Evolutionary conservation across 1,140 invertebrate genomes (phyloP), one percentile per base, ranked within the genome.

Genomic region (Doryteuthis pealeii): DNA sequence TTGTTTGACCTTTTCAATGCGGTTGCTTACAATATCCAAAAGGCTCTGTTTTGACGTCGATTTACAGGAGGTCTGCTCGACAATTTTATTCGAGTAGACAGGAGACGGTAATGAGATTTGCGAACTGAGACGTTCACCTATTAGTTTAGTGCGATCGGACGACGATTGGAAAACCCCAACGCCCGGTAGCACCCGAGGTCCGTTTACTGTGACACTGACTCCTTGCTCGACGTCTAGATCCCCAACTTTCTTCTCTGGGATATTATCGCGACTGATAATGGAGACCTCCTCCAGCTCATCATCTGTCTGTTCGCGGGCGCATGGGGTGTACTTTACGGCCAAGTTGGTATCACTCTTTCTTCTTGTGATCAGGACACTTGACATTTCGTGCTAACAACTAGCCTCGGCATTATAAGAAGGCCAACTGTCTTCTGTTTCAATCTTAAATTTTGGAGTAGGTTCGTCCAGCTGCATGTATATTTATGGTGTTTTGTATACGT

Each of bases 21-120:
- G 91, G 82, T 90, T 91, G 75, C 91, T 90, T 71, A 92, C 92
- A 76, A 93, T 87, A 86, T 93, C 92, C 54, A 91, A 84, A n/a
- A 91, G 88, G 73, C 89, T 90, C 78, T 91, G 89, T 72, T 89
- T 86, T 10, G 90, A 91, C 1, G 89, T 88, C 22, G 91, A 91
- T 83, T 90, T 90, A 28, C 79, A 79, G 5, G 74, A 43, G 88
- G 88, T 76, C 75, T 83, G 78, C 72, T 87, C 85, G 4, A 83
- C 80, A 12, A 78, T 77, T 77, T 83, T 82, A 74, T 75, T 82
- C 49, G 84, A 79, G 78, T 84, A 82, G 62, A 82, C 80, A 78
- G 86, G 80, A 75, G 88, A 82, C 73, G 86, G 78, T 30, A 85
- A 77, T 70, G 78, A 81, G 71, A 82, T 87, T 28, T 87, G 77